phyloP scores from a whole-genome alignment of 2,888 invertebrate genomes.

The Piscicola geometra region DNA sequence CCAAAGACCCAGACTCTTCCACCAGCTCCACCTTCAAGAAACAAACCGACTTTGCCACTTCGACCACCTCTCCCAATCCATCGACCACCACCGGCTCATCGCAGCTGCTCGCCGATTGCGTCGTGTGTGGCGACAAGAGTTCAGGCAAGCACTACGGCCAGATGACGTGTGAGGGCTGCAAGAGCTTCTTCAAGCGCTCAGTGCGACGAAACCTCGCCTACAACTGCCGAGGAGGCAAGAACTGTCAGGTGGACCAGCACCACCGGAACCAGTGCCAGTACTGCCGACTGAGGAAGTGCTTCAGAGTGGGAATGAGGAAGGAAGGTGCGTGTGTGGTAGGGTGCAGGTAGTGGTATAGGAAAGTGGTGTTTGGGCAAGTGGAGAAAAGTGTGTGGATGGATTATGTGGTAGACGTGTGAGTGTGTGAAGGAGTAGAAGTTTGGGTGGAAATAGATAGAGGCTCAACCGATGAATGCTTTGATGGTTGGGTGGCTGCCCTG shows the following conservation, averaged over 20 bases:
- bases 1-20: conserved; percentile 30
- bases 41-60: conserved; percentile 17
- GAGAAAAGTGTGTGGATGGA: too few relatives aligned
- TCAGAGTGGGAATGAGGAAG: conserved; percentile 34
- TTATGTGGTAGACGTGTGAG: too few relatives aligned
- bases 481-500: too few relatives aligned
- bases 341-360: too few relatives aligned
- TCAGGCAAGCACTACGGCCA: conserved; percentile 37
- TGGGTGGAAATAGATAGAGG: too few relatives aligned
- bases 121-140: conserved; percentile 35
- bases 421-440: too few relatives aligned
- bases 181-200: conserved; percentile 37
- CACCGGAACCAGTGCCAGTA: conserved; percentile 36
- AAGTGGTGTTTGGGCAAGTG: too few relatives aligned
- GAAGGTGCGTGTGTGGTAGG: conserved; percentile 34
- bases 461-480: too few relatives aligned
- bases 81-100: not conserved
- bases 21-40: not conserved
- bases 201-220: conserved; percentile 34
- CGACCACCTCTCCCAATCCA: conserved; percentile 21
- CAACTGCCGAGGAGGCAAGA: conserved; percentile 27
- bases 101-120: conserved; percentile 27
- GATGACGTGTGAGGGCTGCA: conserved; percentile 35
- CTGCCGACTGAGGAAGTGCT: conserved; percentile 34
- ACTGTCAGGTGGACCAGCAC: conserved; percentile 36